Evolutionary conservation across 2,113 vertebrate genomes (phyloP).

Genomic region (Tachycineta bicolor): DNA sequence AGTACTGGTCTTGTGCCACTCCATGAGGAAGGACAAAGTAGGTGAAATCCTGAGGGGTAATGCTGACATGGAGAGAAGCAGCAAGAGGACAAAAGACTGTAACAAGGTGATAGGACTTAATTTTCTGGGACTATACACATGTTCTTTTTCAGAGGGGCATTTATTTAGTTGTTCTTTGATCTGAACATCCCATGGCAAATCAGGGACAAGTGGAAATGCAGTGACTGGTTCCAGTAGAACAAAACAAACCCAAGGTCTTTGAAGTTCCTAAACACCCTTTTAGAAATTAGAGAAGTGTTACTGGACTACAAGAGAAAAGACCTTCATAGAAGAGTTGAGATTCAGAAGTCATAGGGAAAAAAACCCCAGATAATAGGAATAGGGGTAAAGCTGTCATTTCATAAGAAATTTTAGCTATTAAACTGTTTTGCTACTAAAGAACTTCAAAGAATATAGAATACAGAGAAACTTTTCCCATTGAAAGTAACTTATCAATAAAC

Average conservation of each 20-base stretch:
- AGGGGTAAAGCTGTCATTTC: background rate
- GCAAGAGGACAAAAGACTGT: background rate
- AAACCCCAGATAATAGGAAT: background rate
- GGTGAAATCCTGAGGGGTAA: background rate
- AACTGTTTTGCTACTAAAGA: background rate
- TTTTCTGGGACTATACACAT: background rate
- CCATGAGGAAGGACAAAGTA: background rate
- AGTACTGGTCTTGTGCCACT: background rate
- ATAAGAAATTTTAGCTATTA: background rate
- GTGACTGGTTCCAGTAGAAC: background rate
- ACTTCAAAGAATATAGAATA: background rate
- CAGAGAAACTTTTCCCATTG: background rate
- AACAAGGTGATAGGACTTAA: background rate
- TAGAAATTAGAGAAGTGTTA: background rate
- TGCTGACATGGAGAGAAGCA: background rate
- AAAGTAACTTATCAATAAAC: background rate
- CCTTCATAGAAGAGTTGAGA: background rate
- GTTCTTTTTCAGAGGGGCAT: background rate
- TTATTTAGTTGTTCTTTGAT: background rate
- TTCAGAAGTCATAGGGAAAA: background rate
- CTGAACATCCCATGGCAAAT: background rate
- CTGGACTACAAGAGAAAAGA: background rate
- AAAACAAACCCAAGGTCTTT: background rate
- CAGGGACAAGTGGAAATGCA: background rate
- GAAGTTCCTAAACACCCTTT: background rate